phyloP scores from a whole-genome alignment of 2,113 vertebrate species.

The Telmatochromis brichardi region DNA sequence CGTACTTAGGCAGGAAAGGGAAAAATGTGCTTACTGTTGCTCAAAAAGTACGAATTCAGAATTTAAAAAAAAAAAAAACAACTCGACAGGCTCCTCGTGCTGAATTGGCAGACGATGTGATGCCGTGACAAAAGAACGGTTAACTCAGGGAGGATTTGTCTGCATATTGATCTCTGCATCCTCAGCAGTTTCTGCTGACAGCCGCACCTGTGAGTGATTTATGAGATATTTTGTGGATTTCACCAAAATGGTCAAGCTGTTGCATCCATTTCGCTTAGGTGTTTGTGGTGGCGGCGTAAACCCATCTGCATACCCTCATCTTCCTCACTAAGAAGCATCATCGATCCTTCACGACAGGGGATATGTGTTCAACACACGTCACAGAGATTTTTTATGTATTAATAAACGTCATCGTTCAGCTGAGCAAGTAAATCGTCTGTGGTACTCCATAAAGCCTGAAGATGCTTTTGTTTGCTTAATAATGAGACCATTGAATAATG shows the following conservation, averaged over 20 bases:
- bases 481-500: not conserved
- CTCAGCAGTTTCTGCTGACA: conserved; percentile 21
- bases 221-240: conserved; percentile 15
- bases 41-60: not conserved
- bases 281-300: not conserved
- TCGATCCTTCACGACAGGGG: conserved; percentile 21
- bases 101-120: not conserved
- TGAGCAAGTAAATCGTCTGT: not conserved
- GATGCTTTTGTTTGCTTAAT: not conserved
- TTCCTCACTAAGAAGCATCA: not conserved
- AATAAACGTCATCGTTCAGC: not conserved
- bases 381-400: not conserved
- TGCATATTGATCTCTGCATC: conserved; percentile 28
- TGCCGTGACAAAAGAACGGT: not conserved
- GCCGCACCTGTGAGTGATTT: conserved; percentile 31
- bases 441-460: not conserved
- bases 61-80: accelerated
- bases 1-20: not conserved
- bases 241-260: conserved; percentile 1
- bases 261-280: not conserved
- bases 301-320: conserved; percentile 22
- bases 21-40: not conserved
- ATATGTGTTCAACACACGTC: not conserved
- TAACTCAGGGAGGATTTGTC: not conserved
- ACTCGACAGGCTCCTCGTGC: not conserved